Evolutionary conservation across 2,113 vertebrate genomes (phyloP).

Genomic region (Actenoides hombroni): DNA sequence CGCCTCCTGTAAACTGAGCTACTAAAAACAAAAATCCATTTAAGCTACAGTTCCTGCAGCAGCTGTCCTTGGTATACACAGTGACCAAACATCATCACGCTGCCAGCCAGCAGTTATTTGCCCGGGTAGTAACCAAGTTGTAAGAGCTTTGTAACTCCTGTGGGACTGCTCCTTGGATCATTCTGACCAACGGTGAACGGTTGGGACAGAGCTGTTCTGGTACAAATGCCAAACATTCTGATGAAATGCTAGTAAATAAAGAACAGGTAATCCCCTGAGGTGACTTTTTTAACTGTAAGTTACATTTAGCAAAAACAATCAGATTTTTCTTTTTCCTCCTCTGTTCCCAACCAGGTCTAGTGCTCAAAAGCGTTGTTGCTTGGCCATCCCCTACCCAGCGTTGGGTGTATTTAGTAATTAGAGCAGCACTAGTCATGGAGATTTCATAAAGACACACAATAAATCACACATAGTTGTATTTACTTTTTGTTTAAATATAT

Average conservation of each 20-base stretch:
- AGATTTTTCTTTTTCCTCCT: neutral
- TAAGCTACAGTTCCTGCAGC: neutral
- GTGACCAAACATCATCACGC: neutral
- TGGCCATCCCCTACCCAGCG: neutral
- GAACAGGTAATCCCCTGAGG: neutral
- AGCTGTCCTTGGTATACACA: neutral
- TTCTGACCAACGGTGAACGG: neutral
- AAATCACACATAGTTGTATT: neutral
- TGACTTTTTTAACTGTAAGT: neutral
- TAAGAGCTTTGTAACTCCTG: neutral
- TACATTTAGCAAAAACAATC: neutral
- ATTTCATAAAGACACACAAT: neutral
- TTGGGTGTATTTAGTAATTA: neutral
- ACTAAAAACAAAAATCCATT: fast-evolving
- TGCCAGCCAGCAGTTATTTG: neutral
- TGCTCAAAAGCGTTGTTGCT: neutral
- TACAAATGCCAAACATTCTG: neutral
- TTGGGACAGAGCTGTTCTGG: neutral
- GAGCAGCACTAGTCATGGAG: neutral
- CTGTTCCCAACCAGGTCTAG: fast-evolving
- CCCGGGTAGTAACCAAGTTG: neutral
- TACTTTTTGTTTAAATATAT: neutral
- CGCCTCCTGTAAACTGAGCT: neutral
- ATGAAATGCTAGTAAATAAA: neutral
- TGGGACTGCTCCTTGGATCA: neutral